Percentiles rank a stretch among this genome's conserved stretches.
phyloP scores from a whole-genome alignment of 2,113 vertebrate genomes.

The Ammodytes dubius region DNA sequence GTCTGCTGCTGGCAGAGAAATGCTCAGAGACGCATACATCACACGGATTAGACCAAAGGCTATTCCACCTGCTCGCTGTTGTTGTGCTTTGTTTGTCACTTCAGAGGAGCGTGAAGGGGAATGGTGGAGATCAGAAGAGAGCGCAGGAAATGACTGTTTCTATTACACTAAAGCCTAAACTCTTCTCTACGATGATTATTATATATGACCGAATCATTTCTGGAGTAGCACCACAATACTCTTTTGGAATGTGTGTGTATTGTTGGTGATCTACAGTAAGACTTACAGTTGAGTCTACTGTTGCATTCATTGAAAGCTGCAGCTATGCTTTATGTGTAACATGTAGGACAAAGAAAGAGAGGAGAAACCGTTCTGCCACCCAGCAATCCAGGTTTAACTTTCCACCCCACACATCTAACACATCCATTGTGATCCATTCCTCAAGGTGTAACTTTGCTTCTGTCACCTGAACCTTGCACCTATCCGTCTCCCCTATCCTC shows the following conservation, averaged over 20 bases:
- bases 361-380: conserved; percentile 13
- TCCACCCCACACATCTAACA: background rate
- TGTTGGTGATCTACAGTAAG: conserved; percentile 14
- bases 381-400: conserved; percentile 7
- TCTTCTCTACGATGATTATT: conserved; percentile 39
- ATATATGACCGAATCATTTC: conserved; percentile 5
- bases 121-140: background rate
- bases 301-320: conserved; percentile 34
- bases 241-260: background rate
- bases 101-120: background rate
- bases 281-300: conserved; percentile 38
- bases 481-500: background rate
- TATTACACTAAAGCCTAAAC: conserved; percentile 16
- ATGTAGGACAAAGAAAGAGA: background rate
- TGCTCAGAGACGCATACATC: background rate
- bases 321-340: conserved; percentile 40
- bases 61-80: conserved; percentile 14
- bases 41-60: conserved; percentile 23
- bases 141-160: conserved; percentile 12
- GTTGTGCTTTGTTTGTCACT: conserved; percentile 21
- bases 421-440: conserved; percentile 19
- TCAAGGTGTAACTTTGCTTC: conserved; percentile 40
- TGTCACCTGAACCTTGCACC: conserved; percentile 19
- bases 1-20: background rate
- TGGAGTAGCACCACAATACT: background rate